Conservation (phyloP, 2,888 invertebrate genomes). For the Eurois occulta region DNA sequence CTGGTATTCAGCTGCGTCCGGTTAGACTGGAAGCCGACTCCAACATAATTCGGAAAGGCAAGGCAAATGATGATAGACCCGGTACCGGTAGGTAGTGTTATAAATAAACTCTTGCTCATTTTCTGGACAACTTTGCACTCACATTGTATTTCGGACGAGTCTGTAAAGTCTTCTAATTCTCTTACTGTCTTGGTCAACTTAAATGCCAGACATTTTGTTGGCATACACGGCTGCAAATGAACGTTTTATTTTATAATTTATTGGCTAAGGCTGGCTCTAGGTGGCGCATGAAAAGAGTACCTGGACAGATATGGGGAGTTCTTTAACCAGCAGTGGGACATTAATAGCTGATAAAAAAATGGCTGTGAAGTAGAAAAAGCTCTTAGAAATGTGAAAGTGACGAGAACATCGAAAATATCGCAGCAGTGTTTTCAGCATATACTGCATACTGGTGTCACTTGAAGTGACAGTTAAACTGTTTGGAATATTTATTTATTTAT, state of each 20-base stretch:
- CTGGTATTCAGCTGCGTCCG: neutral
- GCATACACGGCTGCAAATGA: neutral
- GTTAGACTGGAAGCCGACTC: neutral
- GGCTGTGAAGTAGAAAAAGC: neutral
- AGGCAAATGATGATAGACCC: neutral
- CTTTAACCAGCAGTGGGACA: too few species aligned
- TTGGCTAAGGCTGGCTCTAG: neutral
- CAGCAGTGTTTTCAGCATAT: neutral
- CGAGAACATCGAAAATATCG: neutral
- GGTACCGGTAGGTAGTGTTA: neutral
- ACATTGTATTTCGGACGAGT: neutral
- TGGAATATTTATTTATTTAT: neutral
- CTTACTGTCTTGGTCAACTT: neutral
- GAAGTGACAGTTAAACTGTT: neutral
- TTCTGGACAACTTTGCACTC: neutral
- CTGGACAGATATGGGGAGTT: too few species aligned
- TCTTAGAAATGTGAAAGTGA: neutral
- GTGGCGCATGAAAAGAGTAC: too few species aligned
- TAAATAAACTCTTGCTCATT: neutral
- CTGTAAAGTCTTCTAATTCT: neutral
- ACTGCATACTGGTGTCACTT: too few species aligned
- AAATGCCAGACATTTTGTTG: too few species aligned
- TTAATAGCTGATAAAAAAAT: too few species aligned
- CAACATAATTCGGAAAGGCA: neutral
- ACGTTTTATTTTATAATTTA: constrained; percentile 9